A percentile compares a stretch with the other conserved stretches of the same genome.
phyloP scores from a whole-genome alignment of 2,888 invertebrate genomes.

The Chrysomela aeneicollis region DNA sequence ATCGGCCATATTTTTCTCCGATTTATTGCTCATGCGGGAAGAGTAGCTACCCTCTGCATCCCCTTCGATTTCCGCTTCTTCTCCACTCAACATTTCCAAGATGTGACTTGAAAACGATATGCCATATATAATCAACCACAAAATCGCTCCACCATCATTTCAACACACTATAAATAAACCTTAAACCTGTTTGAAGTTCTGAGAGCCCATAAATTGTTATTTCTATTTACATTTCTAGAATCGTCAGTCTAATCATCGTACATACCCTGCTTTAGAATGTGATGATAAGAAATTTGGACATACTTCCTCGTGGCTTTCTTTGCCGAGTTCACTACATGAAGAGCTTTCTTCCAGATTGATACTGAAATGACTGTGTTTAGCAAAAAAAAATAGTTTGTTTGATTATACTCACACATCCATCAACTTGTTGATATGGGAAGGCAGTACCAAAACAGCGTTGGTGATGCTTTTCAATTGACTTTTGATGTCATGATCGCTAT shows the following conservation, averaged over 20 bases:
- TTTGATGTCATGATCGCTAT: conserved; percentile 58
- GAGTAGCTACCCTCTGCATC: conserved; percentile 81
- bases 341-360: conserved; percentile 59
- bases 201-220: too few species aligned
- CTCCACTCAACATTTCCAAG: conserved; percentile 72
- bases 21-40: conserved; percentile 91
- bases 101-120: conserved; percentile 63
- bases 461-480: conserved; percentile 52
- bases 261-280: conserved; percentile 55
- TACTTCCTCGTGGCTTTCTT: conserved; percentile 54
- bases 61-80: conserved; percentile 70
- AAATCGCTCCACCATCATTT: too few species aligned
- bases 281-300: conserved; percentile 57
- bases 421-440: conserved; percentile 54
- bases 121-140: background rate
- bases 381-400: background rate
- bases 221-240: too few species aligned
- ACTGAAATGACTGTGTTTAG: conserved; percentile 36
- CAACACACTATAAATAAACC: too few species aligned
- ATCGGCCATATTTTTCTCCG: conserved; percentile 93
- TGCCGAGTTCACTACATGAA: conserved; percentile 60
- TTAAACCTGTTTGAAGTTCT: background rate
- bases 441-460: conserved; percentile 50
- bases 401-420: conserved; percentile 48
- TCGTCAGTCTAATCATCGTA: conserved; percentile 24